Evolutionary conservation across 2,888 invertebrate species (phyloP), one percentile per base, ranked within the genome.

Genomic region (Mechanitis mazaeus): DNA sequence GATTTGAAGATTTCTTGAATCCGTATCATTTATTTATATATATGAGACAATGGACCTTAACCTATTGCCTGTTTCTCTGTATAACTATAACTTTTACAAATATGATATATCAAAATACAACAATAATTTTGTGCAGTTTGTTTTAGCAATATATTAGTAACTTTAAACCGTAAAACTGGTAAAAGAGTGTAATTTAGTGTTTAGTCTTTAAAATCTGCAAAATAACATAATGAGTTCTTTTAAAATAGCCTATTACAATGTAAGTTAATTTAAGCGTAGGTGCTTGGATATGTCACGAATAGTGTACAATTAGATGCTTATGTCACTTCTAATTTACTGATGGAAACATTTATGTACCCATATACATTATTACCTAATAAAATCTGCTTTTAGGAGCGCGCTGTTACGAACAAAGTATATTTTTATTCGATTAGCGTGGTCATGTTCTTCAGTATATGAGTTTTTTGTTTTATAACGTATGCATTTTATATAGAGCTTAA

Each of bases 311-410:
- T 47, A 47, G 35, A n/a, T 42, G 57, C 61, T 57, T 46, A 57
- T 54, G 57, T 54, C 54, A 61, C 54, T 28, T 31, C 33, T 54
- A 61, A 61, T 55, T 46, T 61, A 57, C 54, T 56, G 53, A 61
- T 54, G 33, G 35, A 11, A 47, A 28, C 9, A 50, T 50, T 50
- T 50, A 50, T 50, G 50, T 50, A 9, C 31, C 50, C n/a, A 47
- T 47, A 50, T 50, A 50, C 31, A 50, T 50, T 50, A 50, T 31
- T 50, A 31, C 28, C 2, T 50, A 50, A 11, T 50, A 50, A 50
- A 50, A 50, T n/a, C 31, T 9, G 50, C 11, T 50, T 7, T 31
- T 50, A 50, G 31, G 50, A 28, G 9, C 31, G 31, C 47, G 50
- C 11, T 50, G 9, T 50, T 50, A 50, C 31, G 50, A 50, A 9